These are phyloP conservation scores for Bombylius discolor DNA, from an alignment of 2,888 invertebrate genomes.

Conservation along the genomic window DNA sequence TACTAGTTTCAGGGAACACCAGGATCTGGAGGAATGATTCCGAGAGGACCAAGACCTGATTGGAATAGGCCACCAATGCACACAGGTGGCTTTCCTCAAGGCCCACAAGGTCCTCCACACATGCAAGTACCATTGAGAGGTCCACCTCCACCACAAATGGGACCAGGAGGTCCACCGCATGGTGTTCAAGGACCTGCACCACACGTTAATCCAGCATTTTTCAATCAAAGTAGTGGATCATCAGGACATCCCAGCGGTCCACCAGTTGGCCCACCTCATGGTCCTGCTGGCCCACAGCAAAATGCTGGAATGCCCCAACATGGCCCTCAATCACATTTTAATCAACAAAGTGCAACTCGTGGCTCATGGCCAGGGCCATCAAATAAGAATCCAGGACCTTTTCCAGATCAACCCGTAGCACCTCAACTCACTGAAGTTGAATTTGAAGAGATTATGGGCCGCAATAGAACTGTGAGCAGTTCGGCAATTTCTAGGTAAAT, in stretches of 20 bases:
- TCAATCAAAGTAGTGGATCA: slow-evolving; percentile 51
- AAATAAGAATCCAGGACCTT: slow-evolving; percentile 31
- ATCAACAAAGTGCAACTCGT: slow-evolving; percentile 54
- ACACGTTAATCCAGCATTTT: slow-evolving; percentile 95
- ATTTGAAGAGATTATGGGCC: slow-evolving; percentile 95
- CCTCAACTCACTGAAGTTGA: slow-evolving; percentile 78
- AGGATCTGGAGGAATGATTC: slow-evolving; percentile 39
- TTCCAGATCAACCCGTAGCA: slow-evolving; percentile 37
- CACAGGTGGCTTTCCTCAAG: slow-evolving; percentile 47
- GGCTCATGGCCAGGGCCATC: slow-evolving; percentile 48
- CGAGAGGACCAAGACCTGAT: slow-evolving; percentile 49
- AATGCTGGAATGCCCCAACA: slow-evolving; percentile 39
- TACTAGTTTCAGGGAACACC: slow-evolving; percentile 32
- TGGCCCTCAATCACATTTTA: slow-evolving; percentile 56
- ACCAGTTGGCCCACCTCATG: slow-evolving; percentile 42
- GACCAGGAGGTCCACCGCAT: slow-evolving; percentile 40
- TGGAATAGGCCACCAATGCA: slow-evolving; percentile 66
- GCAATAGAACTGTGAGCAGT: slow-evolving; percentile 94
- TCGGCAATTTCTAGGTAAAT: slow-evolving; percentile 70
- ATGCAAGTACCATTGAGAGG: slow-evolving; percentile 53
- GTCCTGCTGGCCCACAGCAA: slow-evolving; percentile 38
- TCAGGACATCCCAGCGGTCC: slow-evolving; percentile 41
- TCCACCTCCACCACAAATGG: slow-evolving; percentile 43
- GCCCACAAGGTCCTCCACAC: slow-evolving; percentile 54
- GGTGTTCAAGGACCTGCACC: slow-evolving; percentile 60